Evolutionary conservation across 2,113 vertebrate species (phyloP).

Genomic region (Salvelinus alpinus): DNA sequence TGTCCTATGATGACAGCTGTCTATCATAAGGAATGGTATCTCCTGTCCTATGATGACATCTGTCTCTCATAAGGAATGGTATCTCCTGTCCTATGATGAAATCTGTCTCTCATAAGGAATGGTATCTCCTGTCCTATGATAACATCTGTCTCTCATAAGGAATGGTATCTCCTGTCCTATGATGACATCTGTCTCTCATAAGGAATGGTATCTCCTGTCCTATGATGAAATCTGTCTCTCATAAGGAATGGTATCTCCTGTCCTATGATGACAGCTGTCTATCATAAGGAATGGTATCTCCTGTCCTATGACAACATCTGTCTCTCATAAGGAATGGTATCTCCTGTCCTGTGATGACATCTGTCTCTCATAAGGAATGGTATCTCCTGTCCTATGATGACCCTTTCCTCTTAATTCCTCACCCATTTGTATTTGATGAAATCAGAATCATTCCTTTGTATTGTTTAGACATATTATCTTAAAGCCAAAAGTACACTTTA

Average conservation of each 20-base stretch:
- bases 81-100: neutral
- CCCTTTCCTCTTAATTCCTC: slow-evolving; percentile 10
- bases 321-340: neutral
- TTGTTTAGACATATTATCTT: neutral
- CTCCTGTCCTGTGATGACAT: too few species aligned
- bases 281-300: too few species aligned
- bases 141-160: neutral
- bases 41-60: neutral
- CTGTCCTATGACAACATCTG: too few species aligned
- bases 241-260: slow-evolving; percentile 22
- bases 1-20: too few species aligned
- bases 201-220: slow-evolving; percentile 24
- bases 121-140: too few species aligned
- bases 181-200: neutral
- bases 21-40: too few species aligned
- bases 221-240: slow-evolving; percentile 2
- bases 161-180: too few species aligned
- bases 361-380: slow-evolving; percentile 16
- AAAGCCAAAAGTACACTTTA: neutral
- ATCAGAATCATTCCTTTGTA: slow-evolving; percentile 12
- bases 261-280: neutral
- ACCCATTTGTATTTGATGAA: slow-evolving; percentile 23
- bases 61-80: neutral
- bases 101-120: neutral
- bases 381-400: slow-evolving; percentile 12